Percentiles rank a stretch among this genome's conserved stretches.
phyloP scores from a whole-genome alignment of 37 sponge, comb jelly and placozoan genomes.

The Mnemiopsis leidyi region DNA sequence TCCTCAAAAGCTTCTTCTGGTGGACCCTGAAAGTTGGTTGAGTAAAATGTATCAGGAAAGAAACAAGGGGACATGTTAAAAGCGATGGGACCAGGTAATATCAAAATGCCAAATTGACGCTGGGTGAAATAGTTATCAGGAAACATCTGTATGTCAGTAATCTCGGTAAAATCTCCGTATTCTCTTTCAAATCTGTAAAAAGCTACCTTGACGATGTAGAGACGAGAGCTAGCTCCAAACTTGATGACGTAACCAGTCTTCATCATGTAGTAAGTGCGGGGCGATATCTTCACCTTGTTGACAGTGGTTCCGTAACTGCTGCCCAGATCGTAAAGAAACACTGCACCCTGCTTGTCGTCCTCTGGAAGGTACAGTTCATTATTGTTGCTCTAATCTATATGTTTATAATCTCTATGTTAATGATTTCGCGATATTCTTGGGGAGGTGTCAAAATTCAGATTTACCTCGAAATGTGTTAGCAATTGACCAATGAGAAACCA shows the following conservation, averaged over 20 bases:
- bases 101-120: no score
- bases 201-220: slow-evolving; percentile 84
- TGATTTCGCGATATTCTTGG: no score
- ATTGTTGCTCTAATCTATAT: no score
- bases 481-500: no score
- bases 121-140: no score
- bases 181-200: not conserved
- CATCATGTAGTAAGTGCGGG: slow-evolving; percentile 77
- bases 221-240: slow-evolving; percentile 92
- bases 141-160: no score
- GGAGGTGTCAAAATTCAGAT: no score
- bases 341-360: not conserved
- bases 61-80: not conserved
- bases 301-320: slow-evolving; percentile 19
- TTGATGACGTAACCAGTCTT: slow-evolving; percentile 85
- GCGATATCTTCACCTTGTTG: slow-evolving; percentile 31
- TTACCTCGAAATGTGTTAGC: no score
- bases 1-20: slow-evolving; percentile 56
- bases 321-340: slow-evolving; percentile 44
- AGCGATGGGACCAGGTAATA: no score
- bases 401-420: no score
- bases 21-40: slow-evolving; percentile 49
- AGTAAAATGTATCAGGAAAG: not conserved
- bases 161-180: no score
- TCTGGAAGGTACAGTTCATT: no score